These are phyloP conservation scores for Nyctereutes procyonoides DNA, from an alignment of 2,113 vertebrate species.

Conservation along the genomic window DNA sequence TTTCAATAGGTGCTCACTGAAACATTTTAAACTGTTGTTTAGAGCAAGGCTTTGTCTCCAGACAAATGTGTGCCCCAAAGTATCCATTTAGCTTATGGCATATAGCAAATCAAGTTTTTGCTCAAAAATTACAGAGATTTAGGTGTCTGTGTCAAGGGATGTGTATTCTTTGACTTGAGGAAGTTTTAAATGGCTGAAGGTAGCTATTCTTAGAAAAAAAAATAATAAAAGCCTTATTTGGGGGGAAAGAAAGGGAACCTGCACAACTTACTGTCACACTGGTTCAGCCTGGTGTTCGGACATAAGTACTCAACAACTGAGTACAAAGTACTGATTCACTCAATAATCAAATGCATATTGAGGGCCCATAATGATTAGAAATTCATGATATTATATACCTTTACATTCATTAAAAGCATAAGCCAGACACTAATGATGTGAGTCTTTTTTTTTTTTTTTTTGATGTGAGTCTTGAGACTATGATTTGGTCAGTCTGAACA, in stretches of 20 bases:
- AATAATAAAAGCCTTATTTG: not conserved
- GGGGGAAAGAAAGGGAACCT: not conserved
- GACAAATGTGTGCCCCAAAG: conserved; percentile 47
- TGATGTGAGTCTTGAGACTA: not conserved
- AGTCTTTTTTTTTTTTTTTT: no score
- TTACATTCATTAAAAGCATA: not conserved
- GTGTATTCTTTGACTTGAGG: not conserved
- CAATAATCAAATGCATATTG: not conserved
- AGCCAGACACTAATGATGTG: not conserved
- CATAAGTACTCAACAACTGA: not conserved
- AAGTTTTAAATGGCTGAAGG: conserved; percentile 13
- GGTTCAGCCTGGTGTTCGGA: not conserved
- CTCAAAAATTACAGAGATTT: conserved; percentile 51
- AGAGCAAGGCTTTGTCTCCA: conserved; percentile 55
- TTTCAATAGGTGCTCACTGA: conserved; percentile 47
- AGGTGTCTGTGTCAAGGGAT: not conserved
- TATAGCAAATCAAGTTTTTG: not conserved
- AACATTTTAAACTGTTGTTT: conserved; percentile 68
- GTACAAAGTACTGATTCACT: not conserved
- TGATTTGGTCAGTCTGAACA: not conserved
- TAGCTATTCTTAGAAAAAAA: not conserved
- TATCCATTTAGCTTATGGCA: conserved; percentile 41
- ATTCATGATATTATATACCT: not conserved
- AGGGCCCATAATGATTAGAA: not conserved
- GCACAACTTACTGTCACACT: not conserved